phyloP scores from a whole-genome alignment of 1,140 invertebrate genomes.

The Neotoxoptera formosana region DNA sequence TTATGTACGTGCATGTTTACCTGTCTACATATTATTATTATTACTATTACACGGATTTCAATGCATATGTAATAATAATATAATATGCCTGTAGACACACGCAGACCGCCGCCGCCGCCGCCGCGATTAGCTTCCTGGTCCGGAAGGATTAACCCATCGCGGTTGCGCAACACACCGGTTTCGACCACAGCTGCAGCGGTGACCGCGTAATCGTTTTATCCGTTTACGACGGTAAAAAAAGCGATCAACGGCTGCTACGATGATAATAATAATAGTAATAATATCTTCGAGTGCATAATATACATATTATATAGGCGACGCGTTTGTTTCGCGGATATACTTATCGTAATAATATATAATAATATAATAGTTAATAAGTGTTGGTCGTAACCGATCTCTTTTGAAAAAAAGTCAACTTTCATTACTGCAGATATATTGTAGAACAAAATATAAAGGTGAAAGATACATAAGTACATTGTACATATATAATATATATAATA shows the following conservation, averaged over 20 bases:
- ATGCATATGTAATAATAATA: background rate
- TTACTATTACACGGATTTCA: background rate
- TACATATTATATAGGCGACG: background rate
- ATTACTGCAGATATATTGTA: background rate
- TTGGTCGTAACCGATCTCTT: background rate
- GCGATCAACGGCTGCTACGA: background rate
- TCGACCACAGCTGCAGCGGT: background rate
- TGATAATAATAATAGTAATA: background rate
- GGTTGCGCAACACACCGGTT: conserved; percentile 25
- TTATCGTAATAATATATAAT: background rate
- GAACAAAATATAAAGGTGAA: background rate
- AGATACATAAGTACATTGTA: background rate
- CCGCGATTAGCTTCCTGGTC: background rate
- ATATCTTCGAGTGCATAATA: background rate
- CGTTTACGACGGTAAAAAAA: background rate
- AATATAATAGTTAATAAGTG: background rate
- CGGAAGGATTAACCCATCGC: conserved; percentile 40
- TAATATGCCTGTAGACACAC: background rate
- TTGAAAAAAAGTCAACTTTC: background rate
- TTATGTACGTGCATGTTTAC: background rate
- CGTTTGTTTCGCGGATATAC: background rate
- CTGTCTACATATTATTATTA: background rate
- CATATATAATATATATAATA: background rate
- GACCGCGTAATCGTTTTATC: conserved; percentile 20
- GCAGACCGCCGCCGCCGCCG: background rate